Conservation (phyloP, 2,888 invertebrate genomes). For the Drosophila imparisetae region DNA sequence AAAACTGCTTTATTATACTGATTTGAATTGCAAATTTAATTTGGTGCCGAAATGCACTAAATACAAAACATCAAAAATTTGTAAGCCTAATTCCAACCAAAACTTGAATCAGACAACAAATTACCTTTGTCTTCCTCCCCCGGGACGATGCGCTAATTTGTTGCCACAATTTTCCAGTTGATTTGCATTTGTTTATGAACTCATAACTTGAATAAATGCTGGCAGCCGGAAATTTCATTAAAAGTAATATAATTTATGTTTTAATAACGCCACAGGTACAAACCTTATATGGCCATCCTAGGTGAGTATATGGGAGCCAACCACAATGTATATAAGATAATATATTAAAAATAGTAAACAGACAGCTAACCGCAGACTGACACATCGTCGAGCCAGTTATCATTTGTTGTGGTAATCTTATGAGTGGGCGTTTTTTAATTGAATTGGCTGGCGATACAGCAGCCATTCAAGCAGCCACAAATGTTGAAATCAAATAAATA, state of each 20-base stretch:
- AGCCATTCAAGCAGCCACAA: slow-evolving; percentile 32
- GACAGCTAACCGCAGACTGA: slow-evolving; percentile 53
- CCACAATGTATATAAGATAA: slow-evolving; percentile 31
- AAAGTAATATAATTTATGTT: slow-evolving; percentile 76
- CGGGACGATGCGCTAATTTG: slow-evolving; percentile 73
- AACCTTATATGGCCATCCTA: slow-evolving; percentile 52
- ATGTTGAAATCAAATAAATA: slow-evolving; percentile 69
- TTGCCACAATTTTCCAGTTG: slow-evolving; percentile 72
- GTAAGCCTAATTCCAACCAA: slow-evolving; percentile 51
- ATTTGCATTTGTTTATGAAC: slow-evolving; percentile 79
- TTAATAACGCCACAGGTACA: slow-evolving; percentile 64
- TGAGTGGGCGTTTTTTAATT: slow-evolving; percentile 75
- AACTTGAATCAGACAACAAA: slow-evolving; percentile 43
- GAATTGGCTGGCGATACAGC: slow-evolving; percentile 55
- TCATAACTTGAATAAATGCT: slow-evolving; percentile 62
- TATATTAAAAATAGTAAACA: slow-evolving; percentile 71
- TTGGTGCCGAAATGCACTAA: slow-evolving; percentile 63
- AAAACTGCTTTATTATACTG: slow-evolving; percentile 24
- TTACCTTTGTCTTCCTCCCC: slow-evolving; percentile 37
- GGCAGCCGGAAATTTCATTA: slow-evolving; percentile 72
- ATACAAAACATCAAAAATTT: slow-evolving; percentile 72
- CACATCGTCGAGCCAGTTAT: slow-evolving; percentile 69
- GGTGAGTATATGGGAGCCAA: slow-evolving; percentile 6
- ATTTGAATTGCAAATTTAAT: slow-evolving; percentile 72
- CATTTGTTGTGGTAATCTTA: slow-evolving; percentile 74